Evolutionary conservation across 2,888 invertebrate genomes (phyloP), one percentile per base, ranked within the genome.

Genomic region (Brachylomia viminalis): DNA sequence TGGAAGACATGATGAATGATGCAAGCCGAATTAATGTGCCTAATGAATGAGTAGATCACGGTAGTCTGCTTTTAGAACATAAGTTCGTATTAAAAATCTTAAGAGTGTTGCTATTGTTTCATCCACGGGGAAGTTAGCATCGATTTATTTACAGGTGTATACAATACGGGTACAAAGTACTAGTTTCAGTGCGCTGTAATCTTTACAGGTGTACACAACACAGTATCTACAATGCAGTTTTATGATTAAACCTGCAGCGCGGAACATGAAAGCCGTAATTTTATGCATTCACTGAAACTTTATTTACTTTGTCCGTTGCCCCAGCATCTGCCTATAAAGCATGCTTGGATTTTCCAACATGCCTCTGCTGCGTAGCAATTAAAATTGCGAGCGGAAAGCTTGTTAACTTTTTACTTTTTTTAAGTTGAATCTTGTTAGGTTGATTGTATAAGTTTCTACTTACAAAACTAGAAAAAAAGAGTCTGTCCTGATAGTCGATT

Each of bases 31-130:
- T 82, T 77, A 74, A 86, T 87, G 75, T 86, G 76, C 64, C 62
- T 75, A 84, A 84, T 84, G 82, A 88, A 82, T 77, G 88, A 75
- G 69, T 65, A 72, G 86, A 73, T 74, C 79, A 73, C 73, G 62
- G 52, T 49, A 69, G 67, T 75, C 78, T 79, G 71, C 65, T 67
- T 75, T 71, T 84, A 11, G 64, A 77, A 56, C 30, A 72, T 75
- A 72, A 61, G 38, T 62, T 72, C 27, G 79, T 54, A n/a, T 49
- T 30, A 38, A 54, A 58, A 59, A 61, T 58, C n/a, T 61, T 61
- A 67, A 67, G 54, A 52, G 38, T 54, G 27, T 47, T 52, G 45
- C 59, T 58, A 62, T 70, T 84, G 58, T 80, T 68, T 59, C 30
- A 15, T 56, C 47, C 59, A 67, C 45, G 30, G 45, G 54, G 49